These are phyloP conservation scores for Falco punctatus DNA, from an alignment of 2,113 vertebrate species.

Conservation along the genomic window DNA sequence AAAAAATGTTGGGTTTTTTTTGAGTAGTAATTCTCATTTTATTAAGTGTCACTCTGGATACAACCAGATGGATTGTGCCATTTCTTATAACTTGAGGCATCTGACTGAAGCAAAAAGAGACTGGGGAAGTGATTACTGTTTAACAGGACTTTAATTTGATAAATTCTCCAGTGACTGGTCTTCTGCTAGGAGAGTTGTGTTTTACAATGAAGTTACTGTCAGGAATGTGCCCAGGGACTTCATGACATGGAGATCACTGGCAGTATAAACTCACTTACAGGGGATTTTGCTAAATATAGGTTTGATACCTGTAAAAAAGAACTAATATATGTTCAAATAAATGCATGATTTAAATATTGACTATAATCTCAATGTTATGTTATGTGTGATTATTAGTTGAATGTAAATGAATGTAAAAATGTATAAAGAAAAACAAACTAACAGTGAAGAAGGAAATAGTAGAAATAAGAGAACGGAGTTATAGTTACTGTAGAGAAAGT, in stretches of 20 bases:
- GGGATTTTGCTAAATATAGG: neutral
- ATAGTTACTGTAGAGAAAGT: neutral
- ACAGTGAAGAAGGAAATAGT: neutral
- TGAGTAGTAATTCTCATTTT: neutral
- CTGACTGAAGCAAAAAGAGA: conserved; percentile 11
- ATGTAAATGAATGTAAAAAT: neutral
- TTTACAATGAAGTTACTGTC: too few relatives aligned
- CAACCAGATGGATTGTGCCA: neutral
- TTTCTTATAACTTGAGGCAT: conserved; percentile 7
- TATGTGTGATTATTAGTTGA: neutral
- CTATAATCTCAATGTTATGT: neutral
- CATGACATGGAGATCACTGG: neutral
- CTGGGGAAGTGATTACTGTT: neutral
- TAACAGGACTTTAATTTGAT: neutral
- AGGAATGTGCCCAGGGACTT: too few relatives aligned
- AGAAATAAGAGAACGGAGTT: neutral
- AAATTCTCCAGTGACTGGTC: neutral
- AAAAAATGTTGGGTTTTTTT: neutral
- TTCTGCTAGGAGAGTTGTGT: neutral
- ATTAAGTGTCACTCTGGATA: neutral
- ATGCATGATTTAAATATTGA: neutral
- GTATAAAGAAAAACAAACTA: neutral
- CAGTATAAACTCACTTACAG: neutral
- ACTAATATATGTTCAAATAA: neutral
- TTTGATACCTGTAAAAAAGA: neutral